Percentiles rank a stretch among this genome's conserved stretches.
phyloP scores from a whole-genome alignment of 2,113 vertebrate genomes.

The Erythrocercus mccallii region DNA sequence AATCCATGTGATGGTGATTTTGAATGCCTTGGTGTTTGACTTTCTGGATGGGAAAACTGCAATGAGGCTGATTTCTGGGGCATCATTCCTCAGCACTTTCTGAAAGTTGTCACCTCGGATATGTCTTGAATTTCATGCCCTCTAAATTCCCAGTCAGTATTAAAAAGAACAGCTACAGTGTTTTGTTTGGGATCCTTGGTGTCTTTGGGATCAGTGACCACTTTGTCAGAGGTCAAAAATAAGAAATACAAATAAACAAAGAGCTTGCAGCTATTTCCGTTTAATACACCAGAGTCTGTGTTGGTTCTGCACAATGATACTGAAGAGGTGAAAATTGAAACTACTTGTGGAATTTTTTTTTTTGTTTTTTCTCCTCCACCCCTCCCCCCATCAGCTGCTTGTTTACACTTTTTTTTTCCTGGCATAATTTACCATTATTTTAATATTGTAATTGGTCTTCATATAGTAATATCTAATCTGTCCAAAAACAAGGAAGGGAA shows the following conservation, averaged over 20 bases:
- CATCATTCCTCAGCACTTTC: neutral
- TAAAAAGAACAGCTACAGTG: neutral
- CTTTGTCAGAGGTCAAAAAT: slow-evolving; percentile 24
- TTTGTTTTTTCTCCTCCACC: neutral
- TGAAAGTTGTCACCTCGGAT: neutral
- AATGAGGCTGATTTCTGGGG: neutral
- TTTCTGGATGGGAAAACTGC: neutral
- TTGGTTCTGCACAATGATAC: neutral
- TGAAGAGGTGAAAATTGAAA: slow-evolving; percentile 17
- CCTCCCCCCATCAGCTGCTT: accelerated
- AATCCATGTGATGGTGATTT: neutral
- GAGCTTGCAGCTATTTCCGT: neutral
- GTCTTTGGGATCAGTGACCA: neutral
- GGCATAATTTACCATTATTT: neutral
- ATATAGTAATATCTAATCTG: neutral
- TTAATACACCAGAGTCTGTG: neutral
- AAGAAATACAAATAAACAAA: slow-evolving; percentile 22
- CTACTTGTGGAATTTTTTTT: neutral
- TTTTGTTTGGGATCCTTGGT: neutral
- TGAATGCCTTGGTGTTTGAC: neutral
- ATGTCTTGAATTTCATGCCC: neutral
- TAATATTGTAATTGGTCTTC: neutral
- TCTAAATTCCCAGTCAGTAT: neutral
- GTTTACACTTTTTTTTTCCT: neutral
- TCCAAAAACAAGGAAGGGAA: neutral